A percentile compares a stretch with the other conserved stretches of the same genome.
These are phyloP conservation scores for Lochmaea crataegi DNA, from an alignment of 2,888 invertebrate species.

Conservation along the genomic window DNA sequence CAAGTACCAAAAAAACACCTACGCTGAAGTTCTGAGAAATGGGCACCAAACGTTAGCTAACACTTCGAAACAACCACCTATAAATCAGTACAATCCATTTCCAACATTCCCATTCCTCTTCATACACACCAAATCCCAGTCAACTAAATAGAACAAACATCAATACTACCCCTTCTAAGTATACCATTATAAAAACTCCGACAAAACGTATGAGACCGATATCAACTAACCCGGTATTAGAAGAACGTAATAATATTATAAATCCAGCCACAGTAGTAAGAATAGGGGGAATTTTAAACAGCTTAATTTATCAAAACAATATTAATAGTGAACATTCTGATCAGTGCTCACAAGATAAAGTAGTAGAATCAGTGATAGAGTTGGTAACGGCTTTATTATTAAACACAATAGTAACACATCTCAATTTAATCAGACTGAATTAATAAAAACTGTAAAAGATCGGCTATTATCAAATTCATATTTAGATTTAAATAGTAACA, in stretches of 20 bases:
- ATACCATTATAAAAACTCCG: conserved; percentile 1
- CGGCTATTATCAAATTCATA: conserved; percentile 4
- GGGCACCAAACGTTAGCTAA: not conserved
- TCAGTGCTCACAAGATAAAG: not conserved
- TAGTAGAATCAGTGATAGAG: conserved; percentile 5
- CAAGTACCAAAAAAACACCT: too few relatives aligned
- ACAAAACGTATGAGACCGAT: not conserved
- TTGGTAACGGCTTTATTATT: conserved; percentile 5
- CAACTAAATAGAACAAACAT: too few relatives aligned
- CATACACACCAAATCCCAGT: not conserved
- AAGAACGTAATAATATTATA: conserved; percentile 6
- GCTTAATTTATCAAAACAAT: not conserved
- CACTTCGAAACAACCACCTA: not conserved
- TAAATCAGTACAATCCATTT: conserved; percentile 4
- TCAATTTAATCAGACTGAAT: not conserved
- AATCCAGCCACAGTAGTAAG: not conserved
- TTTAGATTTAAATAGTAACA: too few relatives aligned
- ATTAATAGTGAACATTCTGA: conserved; percentile 2
- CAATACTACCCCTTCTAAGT: not conserved
- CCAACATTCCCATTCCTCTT: conserved; percentile 2
- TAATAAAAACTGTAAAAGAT: conserved; percentile 2
- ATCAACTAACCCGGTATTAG: conserved; percentile 7
- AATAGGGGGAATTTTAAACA: conserved; percentile 4
- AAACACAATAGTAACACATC: conserved; percentile 1
- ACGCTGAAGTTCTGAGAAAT: too few relatives aligned